A percentile compares a stretch with the other conserved stretches of the same genome.
Conservation (phyloP, 2,888 invertebrate genomes). For the Caenorhabditis japonica region DNA sequence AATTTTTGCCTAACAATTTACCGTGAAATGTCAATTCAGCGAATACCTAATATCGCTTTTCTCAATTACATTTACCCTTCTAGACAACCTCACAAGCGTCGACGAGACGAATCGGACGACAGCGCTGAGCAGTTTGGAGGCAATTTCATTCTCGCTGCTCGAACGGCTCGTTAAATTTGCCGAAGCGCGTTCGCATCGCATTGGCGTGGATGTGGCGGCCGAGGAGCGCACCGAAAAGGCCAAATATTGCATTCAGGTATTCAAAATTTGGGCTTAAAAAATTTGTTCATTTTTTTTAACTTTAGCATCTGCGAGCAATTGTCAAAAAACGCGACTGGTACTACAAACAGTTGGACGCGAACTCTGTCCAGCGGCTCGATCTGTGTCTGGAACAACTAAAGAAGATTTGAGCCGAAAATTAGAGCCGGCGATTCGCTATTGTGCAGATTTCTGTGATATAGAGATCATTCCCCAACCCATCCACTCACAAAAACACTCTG, state of each 20-base stretch:
- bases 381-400: slow-evolving; percentile 30
- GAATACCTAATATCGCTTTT: too few relatives aligned
- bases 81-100: slow-evolving; percentile 33
- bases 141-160: slow-evolving; percentile 17
- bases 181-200: slow-evolving; percentile 23
- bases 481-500: neutral
- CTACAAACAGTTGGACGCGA: slow-evolving; percentile 40
- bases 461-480: neutral
- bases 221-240: slow-evolving; percentile 58
- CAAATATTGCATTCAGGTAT: slow-evolving; percentile 52
- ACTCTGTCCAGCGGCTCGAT: slow-evolving; percentile 18
- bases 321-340: slow-evolving; percentile 46
- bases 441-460: slow-evolving; percentile 11
- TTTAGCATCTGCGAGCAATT: slow-evolving; percentile 29
- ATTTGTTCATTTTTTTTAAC: neutral
- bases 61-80: too few relatives aligned
- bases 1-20: too few relatives aligned
- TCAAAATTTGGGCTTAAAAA: neutral
- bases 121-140: slow-evolving; percentile 22
- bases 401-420: slow-evolving; percentile 10
- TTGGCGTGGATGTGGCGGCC: slow-evolving; percentile 59
- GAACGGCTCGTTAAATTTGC: slow-evolving; percentile 36
- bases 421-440: too few relatives aligned
- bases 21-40: too few relatives aligned
- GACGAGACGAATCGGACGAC: slow-evolving; percentile 12